Base-by-base conservation (phyloP, 2,888 invertebrate species). In the Anoplius nigerrimus region DNA sequence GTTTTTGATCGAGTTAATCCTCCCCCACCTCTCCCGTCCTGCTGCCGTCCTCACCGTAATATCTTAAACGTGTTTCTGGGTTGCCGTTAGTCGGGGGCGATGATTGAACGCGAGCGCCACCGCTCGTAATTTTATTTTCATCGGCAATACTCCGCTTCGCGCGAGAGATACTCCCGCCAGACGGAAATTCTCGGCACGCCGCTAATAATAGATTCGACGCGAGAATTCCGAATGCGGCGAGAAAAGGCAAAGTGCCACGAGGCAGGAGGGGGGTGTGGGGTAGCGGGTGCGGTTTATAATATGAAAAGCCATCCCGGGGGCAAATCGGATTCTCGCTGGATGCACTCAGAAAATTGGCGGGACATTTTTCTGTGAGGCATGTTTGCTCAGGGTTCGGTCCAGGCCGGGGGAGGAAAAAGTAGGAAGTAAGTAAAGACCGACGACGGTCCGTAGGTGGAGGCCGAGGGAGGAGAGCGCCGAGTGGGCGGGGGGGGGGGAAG, bases 271-370 rank as follows among this genome's bases (percentile, higher is more conserved):
- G 13, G 53, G 27, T 16, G 27, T 27, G 27, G 16, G 16, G 15
- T 22, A 22, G 22, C 34, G 42, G 20, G 34, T 34, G 43, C 57
- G 66, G 69, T 67, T 79, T 57, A 73, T 75, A 75, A 69, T 57
- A 73, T 72, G 70, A 65, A 64, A 67, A 75, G 78, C 71, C 66
- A 34, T 64, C 53, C 66, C 34, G 45, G 34, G n/a, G 34, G 54
- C 55, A 72, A 70, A 74, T 74, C 74, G 65, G 62, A 75, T 75
- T 34, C 58, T 64, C 54, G 62, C 54, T 43, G 74, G 61, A 61
- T 79, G 73, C 76, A 79, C 75, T 78, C 68, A 66, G 78, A 72
- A 79, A 79, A 83, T 82, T 76, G 78, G 72, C 72, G 64, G 22
- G 64, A 76, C 74, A 79, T 80, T 80, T 81, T 78, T 75, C 63